Percentiles rank a stretch among this genome's conserved stretches.
These are phyloP conservation scores for Chunga burmeisteri DNA, from an alignment of 2,113 vertebrate genomes.

Conservation along the genomic window DNA sequence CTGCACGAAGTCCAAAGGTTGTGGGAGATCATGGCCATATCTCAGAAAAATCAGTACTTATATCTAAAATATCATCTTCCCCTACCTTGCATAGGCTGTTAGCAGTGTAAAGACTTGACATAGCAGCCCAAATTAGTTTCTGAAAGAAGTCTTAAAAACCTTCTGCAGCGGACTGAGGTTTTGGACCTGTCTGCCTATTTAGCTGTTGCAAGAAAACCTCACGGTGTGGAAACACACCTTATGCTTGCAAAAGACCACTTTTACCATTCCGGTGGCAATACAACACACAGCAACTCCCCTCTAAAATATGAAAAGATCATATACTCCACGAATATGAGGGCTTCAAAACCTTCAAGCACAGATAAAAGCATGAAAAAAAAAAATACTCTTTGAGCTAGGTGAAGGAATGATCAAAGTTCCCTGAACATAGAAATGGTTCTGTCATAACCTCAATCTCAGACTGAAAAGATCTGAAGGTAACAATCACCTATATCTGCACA, in stretches of 20 bases:
- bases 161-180: not conserved
- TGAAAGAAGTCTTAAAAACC: not conserved
- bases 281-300: not conserved
- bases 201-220: not conserved
- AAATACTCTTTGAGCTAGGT: constrained; percentile 9
- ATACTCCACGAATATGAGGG: not conserved
- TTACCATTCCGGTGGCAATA: not conserved
- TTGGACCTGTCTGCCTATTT: not conserved
- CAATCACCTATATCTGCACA: not conserved
- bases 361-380: constrained; percentile 11
- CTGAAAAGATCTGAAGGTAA: constrained; percentile 47
- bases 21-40: not conserved
- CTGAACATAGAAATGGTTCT: constrained; percentile 24
- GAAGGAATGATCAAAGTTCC: constrained; percentile 56
- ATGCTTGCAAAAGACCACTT: not conserved
- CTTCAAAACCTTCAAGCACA: constrained; percentile 28
- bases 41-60: not conserved
- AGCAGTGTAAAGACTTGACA: not conserved
- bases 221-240: not conserved
- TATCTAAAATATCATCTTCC: not conserved
- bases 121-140: not conserved
- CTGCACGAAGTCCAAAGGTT: not conserved
- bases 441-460: constrained; percentile 16
- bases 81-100: not conserved
- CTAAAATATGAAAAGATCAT: constrained; percentile 18